Conservation (phyloP, 2,113 vertebrate genomes). For the Apodemus sylvaticus region DNA sequence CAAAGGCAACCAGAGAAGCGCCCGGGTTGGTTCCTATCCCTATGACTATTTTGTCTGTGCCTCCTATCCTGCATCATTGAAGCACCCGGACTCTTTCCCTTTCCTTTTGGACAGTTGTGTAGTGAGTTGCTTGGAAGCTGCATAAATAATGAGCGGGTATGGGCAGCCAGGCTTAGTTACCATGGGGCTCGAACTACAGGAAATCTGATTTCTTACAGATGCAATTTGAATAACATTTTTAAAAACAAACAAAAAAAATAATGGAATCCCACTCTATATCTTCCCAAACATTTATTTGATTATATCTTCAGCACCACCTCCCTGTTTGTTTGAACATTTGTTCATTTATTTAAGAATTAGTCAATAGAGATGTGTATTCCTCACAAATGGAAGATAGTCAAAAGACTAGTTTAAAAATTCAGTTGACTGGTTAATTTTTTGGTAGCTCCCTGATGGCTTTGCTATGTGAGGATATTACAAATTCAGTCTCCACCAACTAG, state of each 20-base stretch:
- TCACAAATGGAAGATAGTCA: constrained; percentile 74
- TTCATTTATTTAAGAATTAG: constrained; percentile 79
- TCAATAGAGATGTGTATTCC: constrained; percentile 68
- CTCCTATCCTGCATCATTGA: constrained; percentile 59
- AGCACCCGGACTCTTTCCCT: constrained; percentile 15
- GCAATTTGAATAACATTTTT: constrained; percentile 66
- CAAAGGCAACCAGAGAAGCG: constrained; percentile 32
- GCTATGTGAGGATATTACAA: constrained; percentile 76
- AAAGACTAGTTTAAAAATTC: constrained; percentile 82
- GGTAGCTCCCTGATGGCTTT: constrained; percentile 68
- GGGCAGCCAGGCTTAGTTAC: constrained; percentile 27
- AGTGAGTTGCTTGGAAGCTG: constrained; percentile 73
- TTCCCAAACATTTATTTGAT: constrained; percentile 83
- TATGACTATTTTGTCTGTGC: constrained; percentile 57
- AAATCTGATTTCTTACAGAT: constrained; percentile 77
- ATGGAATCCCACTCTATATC: constrained; percentile 78
- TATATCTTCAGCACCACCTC: constrained; percentile 77
- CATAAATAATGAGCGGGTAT: constrained; percentile 70
- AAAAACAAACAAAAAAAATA: constrained; percentile 44
- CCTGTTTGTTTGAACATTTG: constrained; percentile 81
- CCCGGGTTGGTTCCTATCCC: neutral
- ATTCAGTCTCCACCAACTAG: constrained; percentile 72
- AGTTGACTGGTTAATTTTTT: constrained; percentile 72
- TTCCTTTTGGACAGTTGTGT: constrained; percentile 63
- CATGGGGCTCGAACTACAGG: constrained; percentile 44